phyloP scores from a whole-genome alignment of 1,140 invertebrate species.

The Palaemon carinicauda region DNA sequence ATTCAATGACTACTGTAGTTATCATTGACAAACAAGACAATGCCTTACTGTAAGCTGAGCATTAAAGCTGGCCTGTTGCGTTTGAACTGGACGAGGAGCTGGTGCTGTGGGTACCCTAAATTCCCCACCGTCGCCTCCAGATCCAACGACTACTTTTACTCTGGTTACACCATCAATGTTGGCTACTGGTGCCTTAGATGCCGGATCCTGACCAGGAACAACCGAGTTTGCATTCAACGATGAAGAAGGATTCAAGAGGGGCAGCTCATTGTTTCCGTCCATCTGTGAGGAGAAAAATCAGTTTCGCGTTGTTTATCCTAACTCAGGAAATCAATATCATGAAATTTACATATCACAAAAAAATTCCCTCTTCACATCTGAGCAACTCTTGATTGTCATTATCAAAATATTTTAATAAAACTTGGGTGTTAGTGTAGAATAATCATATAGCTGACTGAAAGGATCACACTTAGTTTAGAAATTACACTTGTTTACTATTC shows the following conservation, averaged over 20 bases:
- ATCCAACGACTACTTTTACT: background rate
- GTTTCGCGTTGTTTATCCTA: no score
- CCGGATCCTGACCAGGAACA: background rate
- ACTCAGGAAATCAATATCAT: no score
- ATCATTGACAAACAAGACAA: background rate
- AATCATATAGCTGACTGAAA: no score
- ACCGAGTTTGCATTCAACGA: background rate
- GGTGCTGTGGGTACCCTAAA: slow-evolving; percentile 39
- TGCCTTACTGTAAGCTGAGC: slow-evolving; percentile 42
- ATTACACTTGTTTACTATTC: no score
- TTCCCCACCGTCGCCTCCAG: slow-evolving; percentile 13
- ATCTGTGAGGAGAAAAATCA: background rate
- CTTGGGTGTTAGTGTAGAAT: no score
- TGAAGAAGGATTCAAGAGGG: no score
- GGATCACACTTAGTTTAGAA: no score
- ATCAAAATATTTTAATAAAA: no score
- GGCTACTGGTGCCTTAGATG: background rate
- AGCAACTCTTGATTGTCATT: no score
- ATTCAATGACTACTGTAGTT: no score
- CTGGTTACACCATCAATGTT: background rate
- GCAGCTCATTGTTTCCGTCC: background rate
- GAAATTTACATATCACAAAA: no score
- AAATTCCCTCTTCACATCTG: no score
- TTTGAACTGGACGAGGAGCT: slow-evolving; percentile 27
- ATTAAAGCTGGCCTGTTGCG: slow-evolving; percentile 45